phyloP scores from a whole-genome alignment of 2,797 vertebrate species.

The Poecilia velifera region DNA sequence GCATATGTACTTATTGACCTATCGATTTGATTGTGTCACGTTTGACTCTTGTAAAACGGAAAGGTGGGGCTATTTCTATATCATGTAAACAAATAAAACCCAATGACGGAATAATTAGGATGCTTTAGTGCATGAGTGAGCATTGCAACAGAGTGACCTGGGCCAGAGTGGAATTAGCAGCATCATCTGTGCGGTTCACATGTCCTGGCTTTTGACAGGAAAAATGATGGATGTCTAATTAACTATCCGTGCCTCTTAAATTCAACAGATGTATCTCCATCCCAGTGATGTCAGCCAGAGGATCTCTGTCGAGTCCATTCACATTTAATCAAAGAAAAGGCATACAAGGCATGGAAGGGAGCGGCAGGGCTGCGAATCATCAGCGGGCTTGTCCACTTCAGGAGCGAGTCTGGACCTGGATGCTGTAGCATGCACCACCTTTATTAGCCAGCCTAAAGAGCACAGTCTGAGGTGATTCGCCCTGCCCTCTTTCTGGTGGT shows the following conservation, averaged over 20 bases:
- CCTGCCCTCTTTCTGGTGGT: conserved; percentile 51
- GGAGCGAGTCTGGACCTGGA: conserved; percentile 29
- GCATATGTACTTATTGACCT: background rate
- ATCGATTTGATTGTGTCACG: background rate
- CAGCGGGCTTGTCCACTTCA: conserved; percentile 17
- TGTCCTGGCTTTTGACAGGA: conserved; percentile 8
- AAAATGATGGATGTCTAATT: conserved; percentile 1
- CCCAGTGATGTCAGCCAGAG: background rate
- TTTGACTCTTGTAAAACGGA: background rate
- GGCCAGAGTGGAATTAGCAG: conserved; percentile 20
- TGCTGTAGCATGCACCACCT: conserved; percentile 47
- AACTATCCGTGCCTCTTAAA: conserved; percentile 8
- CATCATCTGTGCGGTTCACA: conserved; percentile 17
- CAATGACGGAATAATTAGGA: conserved; percentile 6
- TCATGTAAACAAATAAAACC: conserved; percentile 3
- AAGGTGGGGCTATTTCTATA: background rate
- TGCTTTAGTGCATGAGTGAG: background rate
- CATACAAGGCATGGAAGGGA: conserved; percentile 6
- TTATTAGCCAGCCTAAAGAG: conserved; percentile 58
- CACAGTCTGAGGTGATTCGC: conserved; percentile 48
- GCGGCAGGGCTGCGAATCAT: background rate
- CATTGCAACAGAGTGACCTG: conserved; percentile 13
- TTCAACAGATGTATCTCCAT: background rate
- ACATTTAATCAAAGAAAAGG: background rate
- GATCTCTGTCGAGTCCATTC: background rate